phyloP scores from a whole-genome alignment of 2,113 vertebrate species.

The Tretioscincus oriximinensis region DNA sequence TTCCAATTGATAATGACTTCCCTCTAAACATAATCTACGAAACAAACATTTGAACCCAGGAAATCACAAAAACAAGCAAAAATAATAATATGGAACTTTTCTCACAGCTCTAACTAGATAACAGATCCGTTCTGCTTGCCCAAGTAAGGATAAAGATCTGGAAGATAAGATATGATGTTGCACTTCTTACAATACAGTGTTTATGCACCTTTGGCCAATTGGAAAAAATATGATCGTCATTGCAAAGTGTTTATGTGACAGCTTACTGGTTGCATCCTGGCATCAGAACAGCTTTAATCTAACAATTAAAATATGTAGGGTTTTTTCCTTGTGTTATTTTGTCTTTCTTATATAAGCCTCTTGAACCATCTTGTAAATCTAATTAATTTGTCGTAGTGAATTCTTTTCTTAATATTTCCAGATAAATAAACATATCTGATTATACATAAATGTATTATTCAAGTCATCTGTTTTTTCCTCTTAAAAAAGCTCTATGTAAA shows the following conservation, averaged over 20 bases:
- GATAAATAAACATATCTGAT: slow-evolving; percentile 3
- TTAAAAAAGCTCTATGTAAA: background rate
- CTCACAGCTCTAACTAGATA: background rate
- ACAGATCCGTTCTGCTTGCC: background rate
- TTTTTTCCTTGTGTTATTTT: background rate
- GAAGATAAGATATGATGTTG: background rate
- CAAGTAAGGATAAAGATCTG: background rate
- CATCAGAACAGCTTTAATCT: slow-evolving; percentile 4
- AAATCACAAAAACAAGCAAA: background rate
- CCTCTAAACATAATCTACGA: background rate
- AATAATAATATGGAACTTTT: background rate
- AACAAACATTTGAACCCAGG: background rate
- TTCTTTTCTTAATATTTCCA: background rate
- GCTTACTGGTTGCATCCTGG: background rate
- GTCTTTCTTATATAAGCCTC: background rate
- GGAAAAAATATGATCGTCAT: background rate
- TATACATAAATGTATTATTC: background rate
- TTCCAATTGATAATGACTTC: background rate
- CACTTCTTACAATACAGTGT: background rate
- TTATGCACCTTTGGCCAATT: background rate
- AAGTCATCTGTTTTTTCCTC: background rate
- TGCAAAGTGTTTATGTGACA: background rate
- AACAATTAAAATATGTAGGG: background rate
- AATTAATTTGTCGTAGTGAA: background rate
- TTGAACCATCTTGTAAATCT: background rate